A percentile compares a stretch with the other conserved stretches of the same genome.
Evolutionary conservation across 1,140 invertebrate species (phyloP).

Genomic region (Harpegnathos saltator): DNA sequence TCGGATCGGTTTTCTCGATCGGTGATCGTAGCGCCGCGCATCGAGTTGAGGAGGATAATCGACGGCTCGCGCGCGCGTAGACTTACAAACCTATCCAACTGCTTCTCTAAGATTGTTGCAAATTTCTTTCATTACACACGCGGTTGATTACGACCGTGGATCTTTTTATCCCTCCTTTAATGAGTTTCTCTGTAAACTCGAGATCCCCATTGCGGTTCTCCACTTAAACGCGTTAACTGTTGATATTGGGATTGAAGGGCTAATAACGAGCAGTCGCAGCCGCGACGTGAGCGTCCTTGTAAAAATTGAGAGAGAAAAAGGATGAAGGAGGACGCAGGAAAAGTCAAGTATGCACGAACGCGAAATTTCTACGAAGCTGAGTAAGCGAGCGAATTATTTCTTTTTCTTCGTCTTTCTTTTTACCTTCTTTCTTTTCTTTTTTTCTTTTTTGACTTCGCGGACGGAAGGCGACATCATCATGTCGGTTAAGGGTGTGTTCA

Average conservation of each 20-base stretch:
- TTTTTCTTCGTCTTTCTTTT: not conserved
- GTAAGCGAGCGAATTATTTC: constrained; percentile 52
- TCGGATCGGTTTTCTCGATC: constrained; percentile 21
- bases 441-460: not conserved
- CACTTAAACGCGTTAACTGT: constrained; percentile 18
- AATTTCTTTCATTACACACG: constrained; percentile 25
- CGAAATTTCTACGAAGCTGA: constrained; percentile 41
- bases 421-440: constrained; percentile 15
- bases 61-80: constrained; percentile 23
- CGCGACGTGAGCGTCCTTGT: constrained; percentile 30
- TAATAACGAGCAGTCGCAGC: constrained; percentile 15
- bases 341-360: constrained; percentile 8
- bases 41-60: not conserved
- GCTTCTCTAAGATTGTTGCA: constrained; percentile 17
- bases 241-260: constrained; percentile 36
- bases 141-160: not conserved
- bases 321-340: constrained; percentile 15
- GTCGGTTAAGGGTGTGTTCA: constrained; percentile 75
- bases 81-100: constrained; percentile 21
- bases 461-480: constrained; percentile 78
- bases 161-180: not conserved
- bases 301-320: not conserved
- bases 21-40: not conserved
- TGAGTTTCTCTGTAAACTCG: not conserved
- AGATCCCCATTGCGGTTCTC: not conserved